Conservation (phyloP, 2,888 invertebrate genomes). For the Tachina lurida region DNA sequence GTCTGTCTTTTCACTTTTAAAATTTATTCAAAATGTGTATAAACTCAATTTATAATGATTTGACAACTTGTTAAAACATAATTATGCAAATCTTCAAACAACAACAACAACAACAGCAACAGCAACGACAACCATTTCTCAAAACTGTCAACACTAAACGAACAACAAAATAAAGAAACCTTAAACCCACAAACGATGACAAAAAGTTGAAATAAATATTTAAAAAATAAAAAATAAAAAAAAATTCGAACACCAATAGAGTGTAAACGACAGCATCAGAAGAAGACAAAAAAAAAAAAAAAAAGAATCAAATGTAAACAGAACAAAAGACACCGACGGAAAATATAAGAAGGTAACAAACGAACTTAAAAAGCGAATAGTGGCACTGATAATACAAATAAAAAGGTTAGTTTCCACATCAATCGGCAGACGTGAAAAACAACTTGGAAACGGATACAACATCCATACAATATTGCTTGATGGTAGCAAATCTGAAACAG, state of each 20-base stretch:
- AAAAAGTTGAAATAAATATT: slow-evolving; percentile 40
- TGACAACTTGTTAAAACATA: slow-evolving; percentile 70
- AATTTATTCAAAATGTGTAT: slow-evolving; percentile 50
- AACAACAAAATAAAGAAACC: slow-evolving; percentile 30
- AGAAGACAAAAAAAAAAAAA: slow-evolving; percentile 15
- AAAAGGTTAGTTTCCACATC: slow-evolving; percentile 49
- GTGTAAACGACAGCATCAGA: slow-evolving; percentile 60
- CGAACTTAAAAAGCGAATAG: slow-evolving; percentile 41
- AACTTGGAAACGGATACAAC: slow-evolving; percentile 35
- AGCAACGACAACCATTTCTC: slow-evolving; percentile 54
- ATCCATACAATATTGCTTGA: slow-evolving; percentile 46
- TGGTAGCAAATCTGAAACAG: slow-evolving; percentile 39
- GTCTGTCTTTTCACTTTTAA: slow-evolving; percentile 31
- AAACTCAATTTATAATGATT: slow-evolving; percentile 66
- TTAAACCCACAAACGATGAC: slow-evolving; percentile 60
- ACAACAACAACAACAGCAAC: slow-evolving; percentile 47
- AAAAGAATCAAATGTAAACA: slow-evolving; percentile 25
- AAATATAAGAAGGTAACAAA: slow-evolving; percentile 28
- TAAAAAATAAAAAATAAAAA: slow-evolving; percentile 16
- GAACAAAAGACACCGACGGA: slow-evolving; percentile 60
- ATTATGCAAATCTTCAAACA: slow-evolving; percentile 65
- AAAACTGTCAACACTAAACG: slow-evolving; percentile 66
- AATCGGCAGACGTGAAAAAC: slow-evolving; percentile 31
- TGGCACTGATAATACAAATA: slow-evolving; percentile 56
- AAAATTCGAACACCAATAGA: slow-evolving; percentile 69